A percentile compares a stretch with the other conserved stretches of the same genome.
Evolutionary conservation across 2,797 vertebrate genomes (phyloP).

Genomic region (Parambassis ranga): DNA sequence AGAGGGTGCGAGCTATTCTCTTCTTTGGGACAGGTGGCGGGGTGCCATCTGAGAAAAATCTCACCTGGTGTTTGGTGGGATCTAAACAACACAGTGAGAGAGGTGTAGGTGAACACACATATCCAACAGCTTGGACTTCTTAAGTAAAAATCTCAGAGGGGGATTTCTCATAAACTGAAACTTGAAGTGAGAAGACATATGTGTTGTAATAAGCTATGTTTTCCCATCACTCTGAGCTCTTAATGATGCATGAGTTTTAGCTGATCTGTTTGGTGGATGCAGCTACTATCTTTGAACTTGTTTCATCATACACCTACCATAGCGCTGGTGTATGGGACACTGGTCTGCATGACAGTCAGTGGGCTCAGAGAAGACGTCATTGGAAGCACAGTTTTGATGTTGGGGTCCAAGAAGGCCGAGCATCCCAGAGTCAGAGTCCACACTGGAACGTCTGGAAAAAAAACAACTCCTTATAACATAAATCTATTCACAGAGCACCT

Average conservation of each 20-base stretch:
- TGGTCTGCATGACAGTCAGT: conserved; percentile 69
- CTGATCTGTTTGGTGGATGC: not conserved
- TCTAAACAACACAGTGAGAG: conserved; percentile 32
- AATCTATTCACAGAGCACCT: not conserved
- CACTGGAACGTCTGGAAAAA: conserved; percentile 55
- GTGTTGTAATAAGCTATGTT: not conserved
- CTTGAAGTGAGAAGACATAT: conserved; percentile 27
- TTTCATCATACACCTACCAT: conserved; percentile 45
- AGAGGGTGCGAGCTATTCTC: conserved; percentile 66
- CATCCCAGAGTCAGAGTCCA: conserved; percentile 40
- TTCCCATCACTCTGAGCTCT: not conserved
- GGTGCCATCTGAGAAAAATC: conserved; percentile 70
- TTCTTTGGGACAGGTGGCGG: conserved; percentile 81
- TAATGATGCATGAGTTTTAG: no score
- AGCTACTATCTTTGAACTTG: not conserved
- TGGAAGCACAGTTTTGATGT: conserved; percentile 7
- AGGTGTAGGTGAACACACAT: not conserved
- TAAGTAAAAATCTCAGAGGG: conserved; percentile 41
- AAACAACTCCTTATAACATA: not conserved
- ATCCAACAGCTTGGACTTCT: no score
- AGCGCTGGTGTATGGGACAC: conserved; percentile 76
- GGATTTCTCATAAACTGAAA: conserved; percentile 53
- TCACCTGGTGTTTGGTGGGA: conserved; percentile 48
- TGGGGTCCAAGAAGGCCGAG: conserved; percentile 29
- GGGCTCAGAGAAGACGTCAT: conserved; percentile 61